Conservation (phyloP, 2,888 invertebrate genomes). For the Clunio marinus region DNA sequence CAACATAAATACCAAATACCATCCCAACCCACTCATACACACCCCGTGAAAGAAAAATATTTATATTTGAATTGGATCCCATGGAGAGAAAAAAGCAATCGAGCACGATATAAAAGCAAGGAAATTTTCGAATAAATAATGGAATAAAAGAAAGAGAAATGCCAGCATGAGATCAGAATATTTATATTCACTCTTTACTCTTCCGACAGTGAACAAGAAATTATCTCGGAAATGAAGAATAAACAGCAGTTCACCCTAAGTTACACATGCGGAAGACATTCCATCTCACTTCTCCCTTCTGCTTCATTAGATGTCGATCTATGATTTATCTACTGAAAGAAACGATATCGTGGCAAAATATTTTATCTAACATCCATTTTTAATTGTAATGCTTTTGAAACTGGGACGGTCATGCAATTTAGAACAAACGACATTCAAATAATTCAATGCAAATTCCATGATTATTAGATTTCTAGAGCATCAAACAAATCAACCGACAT, state of each 20-base stretch:
- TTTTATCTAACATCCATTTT: not conserved
- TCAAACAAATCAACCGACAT: not conserved
- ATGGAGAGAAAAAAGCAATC: slow-evolving; percentile 19
- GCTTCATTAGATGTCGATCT: not conserved
- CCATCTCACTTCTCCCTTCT: not conserved
- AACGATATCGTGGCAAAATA: not conserved
- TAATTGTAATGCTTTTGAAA: not conserved
- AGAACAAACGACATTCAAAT: not conserved
- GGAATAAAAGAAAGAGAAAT: slow-evolving; percentile 13
- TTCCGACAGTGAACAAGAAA: not conserved
- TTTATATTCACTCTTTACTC: not conserved
- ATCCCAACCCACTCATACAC: not conserved
- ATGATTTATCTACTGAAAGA: not conserved
- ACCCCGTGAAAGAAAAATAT: not conserved
- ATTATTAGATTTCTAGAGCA: not conserved
- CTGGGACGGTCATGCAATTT: slow-evolving; percentile 6
- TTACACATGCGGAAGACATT: not conserved
- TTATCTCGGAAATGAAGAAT: not conserved
- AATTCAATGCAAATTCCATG: not conserved
- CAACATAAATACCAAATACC: not conserved
- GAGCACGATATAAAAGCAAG: slow-evolving; percentile 18
- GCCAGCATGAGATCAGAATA: slow-evolving; percentile 21
- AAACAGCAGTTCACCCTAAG: not conserved
- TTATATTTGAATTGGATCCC: not conserved
- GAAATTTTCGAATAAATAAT: slow-evolving; percentile 12